Evolutionary conservation across 2,888 invertebrate genomes (phyloP), one percentile per base, ranked within the genome.

Genomic region (Dorcus hopei): DNA sequence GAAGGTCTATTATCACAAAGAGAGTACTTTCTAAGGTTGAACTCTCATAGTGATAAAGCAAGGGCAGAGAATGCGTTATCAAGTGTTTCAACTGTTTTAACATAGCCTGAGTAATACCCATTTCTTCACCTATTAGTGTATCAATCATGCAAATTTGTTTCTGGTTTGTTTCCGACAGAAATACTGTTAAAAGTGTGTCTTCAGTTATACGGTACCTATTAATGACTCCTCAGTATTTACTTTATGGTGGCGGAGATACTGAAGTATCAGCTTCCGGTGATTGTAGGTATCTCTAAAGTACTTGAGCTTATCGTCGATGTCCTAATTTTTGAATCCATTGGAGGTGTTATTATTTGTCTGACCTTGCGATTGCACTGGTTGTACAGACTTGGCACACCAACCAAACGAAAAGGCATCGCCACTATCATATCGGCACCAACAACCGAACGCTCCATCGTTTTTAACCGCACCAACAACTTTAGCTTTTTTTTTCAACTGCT

Each of bases 381-480:
- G 96, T 2, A 93, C 94, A 72, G 93, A 95, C 72, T 88, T 86
- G 3, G 90, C 90, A 80, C 96, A 97, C 97, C 97, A 97, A 0
- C 97, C 95, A 16, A 93, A 95, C 19, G 97, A 96, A 75, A 97
- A 97, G 63, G 97, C 95, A 76, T 97, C 97, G 64, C 97, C 81
- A 0, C 95, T 94, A 72, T 96, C 93, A 80, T 88, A 97, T 66
- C 87, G 84, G 79, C 95, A 95, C 95, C 95, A 97, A 75, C 97
- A 97, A 79, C 97, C 97, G 80, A 97, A 97, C 9, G 96, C 97
- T 26, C 97, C 97, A 81, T 97, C 97, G 81, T 97, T 97, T 7
- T 94, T 94, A 9, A 97, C 93, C 92, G 92, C 76, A 14, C 94
- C 94, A 1, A 96, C 89, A 14, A 14, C 14, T 53, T 97, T 97